phyloP scores from a whole-genome alignment of 53 echinoderm and acorn worm genomes.

The Zoroaster sp. region DNA sequence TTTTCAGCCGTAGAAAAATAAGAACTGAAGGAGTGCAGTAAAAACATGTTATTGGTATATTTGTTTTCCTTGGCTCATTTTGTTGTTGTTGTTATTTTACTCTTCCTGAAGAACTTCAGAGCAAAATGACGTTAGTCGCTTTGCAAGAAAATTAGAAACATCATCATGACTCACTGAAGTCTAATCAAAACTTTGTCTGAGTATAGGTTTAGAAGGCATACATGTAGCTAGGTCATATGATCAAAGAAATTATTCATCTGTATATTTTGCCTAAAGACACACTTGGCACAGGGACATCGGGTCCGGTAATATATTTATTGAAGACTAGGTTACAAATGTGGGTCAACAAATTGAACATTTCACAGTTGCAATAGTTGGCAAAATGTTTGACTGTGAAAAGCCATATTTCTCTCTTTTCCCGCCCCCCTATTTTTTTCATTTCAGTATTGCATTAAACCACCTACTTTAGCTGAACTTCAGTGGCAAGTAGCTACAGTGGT shows the following conservation, averaged over 20 bases:
- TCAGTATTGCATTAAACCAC: too few relatives aligned
- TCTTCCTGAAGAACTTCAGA: not conserved
- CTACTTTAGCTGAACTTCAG: too few relatives aligned
- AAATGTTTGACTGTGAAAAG: not conserved
- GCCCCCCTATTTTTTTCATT: too few relatives aligned
- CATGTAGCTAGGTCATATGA: not conserved
- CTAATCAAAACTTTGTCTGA: not conserved
- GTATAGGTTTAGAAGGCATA: not conserved
- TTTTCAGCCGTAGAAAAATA: not conserved
- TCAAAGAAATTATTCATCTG: not conserved
- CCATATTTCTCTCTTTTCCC: too few relatives aligned
- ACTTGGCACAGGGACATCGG: not conserved
- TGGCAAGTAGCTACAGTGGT: too few relatives aligned
- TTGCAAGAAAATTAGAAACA: too few relatives aligned
- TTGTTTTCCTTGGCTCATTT: not conserved
- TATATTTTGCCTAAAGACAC: not conserved
- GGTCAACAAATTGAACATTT: not conserved
- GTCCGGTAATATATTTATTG: not conserved
- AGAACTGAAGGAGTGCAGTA: not conserved
- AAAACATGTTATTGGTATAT: not conserved
- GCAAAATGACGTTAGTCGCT: not conserved
- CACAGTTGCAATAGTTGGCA: not conserved
- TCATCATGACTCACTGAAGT: not conserved
- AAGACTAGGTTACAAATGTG: not conserved
- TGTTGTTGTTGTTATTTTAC: not conserved